Base-by-base conservation (phyloP, 2,888 invertebrate species). In the Molorchus minor region DNA sequence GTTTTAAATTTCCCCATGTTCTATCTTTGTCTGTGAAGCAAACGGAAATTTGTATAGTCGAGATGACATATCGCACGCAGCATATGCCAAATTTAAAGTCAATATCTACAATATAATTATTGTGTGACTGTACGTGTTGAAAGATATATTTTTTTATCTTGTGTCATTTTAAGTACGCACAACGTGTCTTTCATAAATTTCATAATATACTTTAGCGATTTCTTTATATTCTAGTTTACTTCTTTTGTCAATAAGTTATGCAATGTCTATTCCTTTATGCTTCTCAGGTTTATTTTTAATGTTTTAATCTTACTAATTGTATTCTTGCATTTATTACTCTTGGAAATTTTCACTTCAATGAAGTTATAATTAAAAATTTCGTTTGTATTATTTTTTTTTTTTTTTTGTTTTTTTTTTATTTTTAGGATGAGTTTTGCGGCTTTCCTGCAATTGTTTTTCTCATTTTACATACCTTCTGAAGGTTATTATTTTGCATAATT, bases 31-130 rank as follows among this genome's bases (percentile, higher is more conserved):
- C 58, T 61, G 13, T 41, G 30, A 52, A 52, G 41, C 38, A 41
- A 60, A 67, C 62, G 64, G 61, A 66, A 71, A 67, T 68, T 65
- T 68, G 65, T 69, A 12, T 21, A 68, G 68, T 62, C 67, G 67
- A 68, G 67, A 60, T 53, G 72, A 76, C 76, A 79, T 75, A 75
- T 76, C 75, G 77, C 78, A 75, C 77, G 75, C 75, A 77, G 75
- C 74, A 79, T 80, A 78, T 86, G 86, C 86, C 86, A 87, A 87
- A 86, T 85, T 79, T 82, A 84, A 86, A 86, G 86, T 86, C 86
- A 86, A 86, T 86, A 86, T 86, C 78, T 81, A 80, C 77, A 78
- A 77, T 73, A 74, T 70, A 72, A 72, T 67, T 69, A 67, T 67
- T 70, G 71, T 75, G 75, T 79, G 76, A 82, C 81, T 81, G 83